phyloP scores from a whole-genome alignment of 2,797 vertebrate genomes.

The Chloroceryle amazona region DNA sequence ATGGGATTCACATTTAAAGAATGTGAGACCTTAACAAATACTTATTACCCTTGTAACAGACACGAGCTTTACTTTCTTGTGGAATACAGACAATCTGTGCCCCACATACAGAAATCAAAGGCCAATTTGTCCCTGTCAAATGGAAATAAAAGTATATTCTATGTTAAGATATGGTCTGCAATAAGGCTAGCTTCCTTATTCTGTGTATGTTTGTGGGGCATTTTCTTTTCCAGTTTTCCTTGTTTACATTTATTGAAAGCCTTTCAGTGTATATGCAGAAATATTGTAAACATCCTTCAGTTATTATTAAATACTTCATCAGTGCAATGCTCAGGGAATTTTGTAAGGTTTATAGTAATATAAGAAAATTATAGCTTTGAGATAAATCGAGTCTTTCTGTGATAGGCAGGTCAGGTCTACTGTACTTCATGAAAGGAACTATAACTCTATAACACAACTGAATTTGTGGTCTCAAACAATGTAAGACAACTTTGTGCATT shows the following conservation, averaged over 20 bases:
- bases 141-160: background rate
- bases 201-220: background rate
- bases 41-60: background rate
- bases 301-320: background rate
- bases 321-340: background rate
- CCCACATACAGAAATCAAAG: background rate
- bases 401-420: background rate
- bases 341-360: background rate
- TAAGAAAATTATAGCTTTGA: background rate
- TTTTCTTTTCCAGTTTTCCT: background rate
- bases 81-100: background rate
- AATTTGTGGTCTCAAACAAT: background rate
- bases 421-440: background rate
- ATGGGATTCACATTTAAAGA: conserved; percentile 11
- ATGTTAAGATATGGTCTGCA: background rate
- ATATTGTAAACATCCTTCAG: background rate
- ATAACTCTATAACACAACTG: background rate
- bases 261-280: background rate
- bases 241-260: background rate
- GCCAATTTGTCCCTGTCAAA: background rate
- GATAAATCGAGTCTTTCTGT: background rate
- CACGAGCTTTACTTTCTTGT: background rate
- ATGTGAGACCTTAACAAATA: conserved; percentile 13
- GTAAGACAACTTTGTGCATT: background rate
- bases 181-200: background rate